Evolutionary conservation across 2,113 vertebrate species (phyloP).

Genomic region (Gadus chalcogrammus): DNA sequence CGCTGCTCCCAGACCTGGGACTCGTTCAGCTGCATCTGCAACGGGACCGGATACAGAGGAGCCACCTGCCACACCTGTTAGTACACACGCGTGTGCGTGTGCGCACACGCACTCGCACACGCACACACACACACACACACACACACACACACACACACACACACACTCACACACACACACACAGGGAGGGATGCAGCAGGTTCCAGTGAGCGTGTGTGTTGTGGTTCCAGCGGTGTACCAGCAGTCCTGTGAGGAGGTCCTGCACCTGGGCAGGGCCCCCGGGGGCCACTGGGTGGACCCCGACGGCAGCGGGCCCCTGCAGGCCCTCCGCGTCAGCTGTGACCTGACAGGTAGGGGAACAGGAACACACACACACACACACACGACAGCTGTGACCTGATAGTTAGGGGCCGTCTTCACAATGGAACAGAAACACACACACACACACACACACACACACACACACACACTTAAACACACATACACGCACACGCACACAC

Average conservation of each 20-base stretch:
- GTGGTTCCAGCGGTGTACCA: conserved; percentile 83
- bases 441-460: too few species aligned
- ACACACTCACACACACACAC: too few species aligned
- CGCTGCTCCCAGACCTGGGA: conserved; percentile 94
- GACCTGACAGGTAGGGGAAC: conserved; percentile 87
- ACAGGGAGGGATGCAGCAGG: neutral
- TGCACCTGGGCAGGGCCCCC: conserved; percentile 85
- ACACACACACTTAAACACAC: too few species aligned
- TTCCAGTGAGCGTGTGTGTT: conserved; percentile 4
- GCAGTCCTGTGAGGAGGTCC: conserved; percentile 95
- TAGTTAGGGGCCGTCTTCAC: too few species aligned
- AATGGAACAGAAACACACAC: too few species aligned
- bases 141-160: too few species aligned
- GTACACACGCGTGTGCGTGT: too few species aligned
- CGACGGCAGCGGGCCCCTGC: conserved; percentile 87
- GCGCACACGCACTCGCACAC: too few species aligned
- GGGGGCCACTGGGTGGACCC: conserved; percentile 94
- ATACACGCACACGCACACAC: too few species aligned
- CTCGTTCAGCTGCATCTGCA: conserved; percentile 88
- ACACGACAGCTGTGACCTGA: too few species aligned
- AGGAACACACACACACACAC: too few species aligned
- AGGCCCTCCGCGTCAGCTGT: conserved; percentile 89
- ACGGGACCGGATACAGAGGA: conserved; percentile 89
- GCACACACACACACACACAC: too few species aligned
- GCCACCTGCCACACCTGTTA: conserved; percentile 95